Evolutionary conservation across 2,797 vertebrate species (phyloP).

Genomic region (Pangasius mekongensis): DNA sequence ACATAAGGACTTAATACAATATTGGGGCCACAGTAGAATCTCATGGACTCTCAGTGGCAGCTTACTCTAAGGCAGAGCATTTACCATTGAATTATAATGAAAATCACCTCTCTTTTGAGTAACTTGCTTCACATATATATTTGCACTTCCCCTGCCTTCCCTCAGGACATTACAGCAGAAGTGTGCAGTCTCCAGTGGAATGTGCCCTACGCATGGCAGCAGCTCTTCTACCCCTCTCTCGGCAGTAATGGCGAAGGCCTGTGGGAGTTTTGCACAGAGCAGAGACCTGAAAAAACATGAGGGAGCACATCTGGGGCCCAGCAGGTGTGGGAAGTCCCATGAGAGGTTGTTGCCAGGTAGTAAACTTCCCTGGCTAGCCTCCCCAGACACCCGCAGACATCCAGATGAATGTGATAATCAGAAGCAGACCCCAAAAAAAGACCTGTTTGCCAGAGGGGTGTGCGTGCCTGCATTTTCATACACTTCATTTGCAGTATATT

Average conservation of each 20-base stretch:
- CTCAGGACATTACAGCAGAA: slow-evolving; percentile 17
- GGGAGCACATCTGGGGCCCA: slow-evolving; percentile 78
- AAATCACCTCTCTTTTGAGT: slow-evolving; percentile 12
- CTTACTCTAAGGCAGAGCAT: background rate
- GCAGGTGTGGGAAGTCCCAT: slow-evolving; percentile 77
- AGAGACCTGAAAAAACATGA: slow-evolving; percentile 71
- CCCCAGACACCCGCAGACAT: slow-evolving; percentile 59
- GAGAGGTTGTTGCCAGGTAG: slow-evolving; percentile 73
- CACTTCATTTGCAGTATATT: slow-evolving; percentile 36
- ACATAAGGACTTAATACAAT: background rate
- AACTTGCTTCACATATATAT: slow-evolving; percentile 4
- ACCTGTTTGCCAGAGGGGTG: slow-evolving; percentile 53
- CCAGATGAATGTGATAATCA: slow-evolving; percentile 61
- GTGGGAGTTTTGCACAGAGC: slow-evolving; percentile 70
- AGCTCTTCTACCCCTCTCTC: slow-evolving; percentile 59
- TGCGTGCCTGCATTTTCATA: slow-evolving; percentile 41
- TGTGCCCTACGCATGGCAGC: background rate
- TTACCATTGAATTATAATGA: slow-evolving; percentile 32
- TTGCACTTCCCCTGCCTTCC: background rate
- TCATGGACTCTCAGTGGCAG: background rate
- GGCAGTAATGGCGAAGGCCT: slow-evolving; percentile 70
- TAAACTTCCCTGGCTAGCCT: slow-evolving; percentile 70
- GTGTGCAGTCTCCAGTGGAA: slow-evolving; percentile 20
- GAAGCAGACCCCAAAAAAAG: slow-evolving; percentile 50
- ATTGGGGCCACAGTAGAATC: background rate